Percentiles rank a stretch among this genome's conserved stretches.
These are phyloP conservation scores for Carposina sasakii DNA, from an alignment of 1,140 invertebrate species.

Conservation along the genomic window DNA sequence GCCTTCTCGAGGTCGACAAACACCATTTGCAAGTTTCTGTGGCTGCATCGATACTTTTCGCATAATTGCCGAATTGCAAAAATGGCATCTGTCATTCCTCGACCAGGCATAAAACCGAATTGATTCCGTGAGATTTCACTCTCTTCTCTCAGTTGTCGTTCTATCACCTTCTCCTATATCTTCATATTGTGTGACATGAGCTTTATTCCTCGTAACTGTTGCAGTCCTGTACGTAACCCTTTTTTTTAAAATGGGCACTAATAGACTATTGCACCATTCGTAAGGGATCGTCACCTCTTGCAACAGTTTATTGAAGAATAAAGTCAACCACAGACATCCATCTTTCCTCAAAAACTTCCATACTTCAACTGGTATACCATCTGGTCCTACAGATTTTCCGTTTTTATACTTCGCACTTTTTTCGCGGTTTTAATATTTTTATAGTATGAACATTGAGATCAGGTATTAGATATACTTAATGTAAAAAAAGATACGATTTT, in stretches of 20 bases:
- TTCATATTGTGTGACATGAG: slow-evolving; percentile 28
- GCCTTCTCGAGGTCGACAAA: slow-evolving; percentile 3
- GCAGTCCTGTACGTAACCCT: slow-evolving; percentile 17
- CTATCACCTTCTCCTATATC: slow-evolving; percentile 19
- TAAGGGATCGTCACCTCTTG: slow-evolving; percentile 23
- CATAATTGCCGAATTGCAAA: slow-evolving; percentile 1
- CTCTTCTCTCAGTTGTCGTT: neutral
- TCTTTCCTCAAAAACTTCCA: slow-evolving; percentile 20
- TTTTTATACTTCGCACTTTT: no score
- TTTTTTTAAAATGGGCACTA: slow-evolving; percentile 25
- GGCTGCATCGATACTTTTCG: neutral
- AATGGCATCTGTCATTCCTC: neutral
- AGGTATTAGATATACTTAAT: no score
- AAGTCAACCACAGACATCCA: slow-evolving; percentile 22
- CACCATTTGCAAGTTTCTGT: slow-evolving; percentile 4
- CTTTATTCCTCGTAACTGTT: slow-evolving; percentile 26
- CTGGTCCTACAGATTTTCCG: slow-evolving; percentile 19
- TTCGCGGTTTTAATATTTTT: no score
- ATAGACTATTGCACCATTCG: slow-evolving; percentile 18
- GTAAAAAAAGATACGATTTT: no score
- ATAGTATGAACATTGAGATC: no score
- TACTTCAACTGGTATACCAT: slow-evolving; percentile 26
- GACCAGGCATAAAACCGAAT: slow-evolving; percentile 1
- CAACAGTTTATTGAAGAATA: slow-evolving; percentile 29
- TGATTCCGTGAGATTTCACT: neutral